A percentile compares a stretch with the other conserved stretches of the same genome.
These are phyloP conservation scores for Myocastor coypus DNA, from an alignment of 2,113 vertebrate genomes.

Conservation along the genomic window DNA sequence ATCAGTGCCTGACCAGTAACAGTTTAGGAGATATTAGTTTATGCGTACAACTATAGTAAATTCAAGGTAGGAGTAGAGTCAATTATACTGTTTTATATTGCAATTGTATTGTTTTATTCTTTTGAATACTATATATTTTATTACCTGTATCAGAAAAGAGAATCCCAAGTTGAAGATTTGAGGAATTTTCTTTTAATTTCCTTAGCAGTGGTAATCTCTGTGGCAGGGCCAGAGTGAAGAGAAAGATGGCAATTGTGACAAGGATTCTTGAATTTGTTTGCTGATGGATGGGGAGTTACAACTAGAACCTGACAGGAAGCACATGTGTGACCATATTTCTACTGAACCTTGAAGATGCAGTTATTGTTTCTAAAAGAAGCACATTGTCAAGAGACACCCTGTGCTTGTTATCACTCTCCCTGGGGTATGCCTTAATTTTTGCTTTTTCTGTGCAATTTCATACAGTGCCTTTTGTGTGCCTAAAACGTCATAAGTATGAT, in stretches of 20 bases:
- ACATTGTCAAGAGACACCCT: conserved; percentile 51
- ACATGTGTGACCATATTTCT: background rate
- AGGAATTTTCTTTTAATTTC: conserved; percentile 22
- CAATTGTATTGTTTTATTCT: background rate
- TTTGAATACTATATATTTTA: background rate
- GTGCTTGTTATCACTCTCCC: conserved; percentile 41
- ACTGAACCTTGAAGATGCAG: conserved; percentile 22
- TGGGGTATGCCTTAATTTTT: conserved; percentile 25
- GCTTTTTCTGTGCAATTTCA: background rate
- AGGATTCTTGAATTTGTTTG: background rate
- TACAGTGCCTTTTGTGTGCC: background rate
- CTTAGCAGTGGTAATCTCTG: background rate
- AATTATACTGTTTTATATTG: background rate
- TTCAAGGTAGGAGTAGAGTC: background rate
- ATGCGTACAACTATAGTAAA: background rate
- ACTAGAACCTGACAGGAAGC: background rate
- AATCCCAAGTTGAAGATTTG: conserved; percentile 27
- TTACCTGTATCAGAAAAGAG: conserved; percentile 62
- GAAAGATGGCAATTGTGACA: background rate
- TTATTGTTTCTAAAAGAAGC: conserved; percentile 53
- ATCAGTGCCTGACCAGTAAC: background rate
- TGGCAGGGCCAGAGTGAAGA: background rate
- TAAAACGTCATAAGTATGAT: background rate
- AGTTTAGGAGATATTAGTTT: background rate
- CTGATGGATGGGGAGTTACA: background rate